Base-by-base conservation (phyloP, 2,113 vertebrate species). In the Malurus alboscapulatus region DNA sequence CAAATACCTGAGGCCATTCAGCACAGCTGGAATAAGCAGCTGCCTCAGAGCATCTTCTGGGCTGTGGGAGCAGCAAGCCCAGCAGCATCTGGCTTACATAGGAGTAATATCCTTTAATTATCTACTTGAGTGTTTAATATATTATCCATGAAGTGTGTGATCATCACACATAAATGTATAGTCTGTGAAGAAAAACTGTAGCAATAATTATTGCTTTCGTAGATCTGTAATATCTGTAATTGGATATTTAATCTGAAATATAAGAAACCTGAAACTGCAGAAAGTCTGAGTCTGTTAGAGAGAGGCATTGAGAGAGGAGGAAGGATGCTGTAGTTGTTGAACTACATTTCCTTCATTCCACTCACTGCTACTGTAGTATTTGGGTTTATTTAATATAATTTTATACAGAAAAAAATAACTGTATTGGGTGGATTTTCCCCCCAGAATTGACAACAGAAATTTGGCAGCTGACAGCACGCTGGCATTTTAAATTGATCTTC, bases 161-260 rank as follows among this genome's bases (percentile, higher is more conserved):
- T 93, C 76, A 84, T 34, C 9, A 0, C 30, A 22, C 53, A 84
- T 78, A 63, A 93, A 88, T 1, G 4, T 84, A 48, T 75, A 50
- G 48, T 77, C 53, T 71, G 83, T 92, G 88, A 38, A 53, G 73
- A 72, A 72, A 71, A 94, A 81, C 45, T 68, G 40, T 75, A 40
- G 29, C 1, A n/a, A 40, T 94, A 93, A 94, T 93, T 88, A 86
- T 29, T 93, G 80, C 50, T 94, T 95, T 94, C 61, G 0, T 50
- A 59, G 15, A 42, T 65, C 45, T 62, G 11, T 85, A 61, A 87
- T 82, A 95, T 89, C 58, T 63, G 36, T 91, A 92, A 88, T 50
- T 84, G 75, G 36, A 45, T 90, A 75, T 92, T 91, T 94, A 40
- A 55, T 84, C 51, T 63, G 59, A 91, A 90, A 87, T 75, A 10